Evolutionary conservation across 2,888 invertebrate genomes (phyloP), one percentile per base, ranked within the genome.

Genomic region (Nycteola revayana): DNA sequence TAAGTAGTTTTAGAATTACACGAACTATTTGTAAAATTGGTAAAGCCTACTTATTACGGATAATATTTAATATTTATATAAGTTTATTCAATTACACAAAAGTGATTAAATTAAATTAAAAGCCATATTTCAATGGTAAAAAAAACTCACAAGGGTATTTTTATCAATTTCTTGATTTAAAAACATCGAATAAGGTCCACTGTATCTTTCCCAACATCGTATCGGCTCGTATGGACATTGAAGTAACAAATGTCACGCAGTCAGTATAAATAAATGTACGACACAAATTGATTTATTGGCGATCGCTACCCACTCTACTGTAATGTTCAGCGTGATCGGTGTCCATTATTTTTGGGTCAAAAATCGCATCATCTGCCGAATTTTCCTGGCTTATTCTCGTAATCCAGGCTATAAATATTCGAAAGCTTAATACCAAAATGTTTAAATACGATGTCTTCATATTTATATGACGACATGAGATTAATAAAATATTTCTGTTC

Each of bases 221-320:
- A 32, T 31, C 26, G 27, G 28, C 36, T 11, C 35, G 21, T 35
- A 37, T 24, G 17, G 28, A 39, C 42, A 39, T 31, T 47, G 48
- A 49, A 59, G 66, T 66, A 56, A 68, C 70, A 69, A 74, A 74
- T 68, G 69, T 73, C 68, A 49, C 44, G 42, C 55, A 54, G 49
- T 54, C 60, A 66, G 61, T 59, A 59, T 64, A 73, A 72, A 76
- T 76, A 74, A 71, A 71, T 71, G 64, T 60, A 49, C 54, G 48
- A 57, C 58, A 68, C 60, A 64, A 71, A 78, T 72, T 75, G 71
- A 74, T 77, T 75, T 74, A 75, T 66, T 59, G 51, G 34, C 48
- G 51, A 59, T 60, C 57, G 52, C 54, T 48, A 50, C 58, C 43
- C 60, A 57, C 61, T 66, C 53, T 50, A 56, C 47, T 34, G 57